A percentile compares a stretch with the other conserved stretches of the same genome.
phyloP scores from a whole-genome alignment of 2,113 vertebrate species.

The Melospiza georgiana region DNA sequence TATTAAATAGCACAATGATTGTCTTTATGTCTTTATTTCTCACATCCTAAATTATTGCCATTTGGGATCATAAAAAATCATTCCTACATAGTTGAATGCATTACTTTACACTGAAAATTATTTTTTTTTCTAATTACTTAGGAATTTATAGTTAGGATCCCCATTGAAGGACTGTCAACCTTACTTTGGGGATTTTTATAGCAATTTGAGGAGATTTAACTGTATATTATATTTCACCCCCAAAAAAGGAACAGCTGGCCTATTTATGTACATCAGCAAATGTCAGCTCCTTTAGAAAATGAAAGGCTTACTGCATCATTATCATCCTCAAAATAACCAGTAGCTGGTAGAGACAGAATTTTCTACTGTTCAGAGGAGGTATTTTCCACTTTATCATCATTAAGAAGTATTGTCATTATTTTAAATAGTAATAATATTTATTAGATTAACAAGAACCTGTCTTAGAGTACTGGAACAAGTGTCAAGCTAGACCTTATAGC shows the following conservation, averaged over 20 bases:
- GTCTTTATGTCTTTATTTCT: slow-evolving; percentile 58
- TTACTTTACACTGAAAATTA: background rate
- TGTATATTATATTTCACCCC: background rate
- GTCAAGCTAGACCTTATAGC: background rate
- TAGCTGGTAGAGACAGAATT: background rate
- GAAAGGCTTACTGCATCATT: background rate
- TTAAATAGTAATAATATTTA: background rate
- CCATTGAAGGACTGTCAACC: background rate
- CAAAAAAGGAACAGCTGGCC: slow-evolving; percentile 34
- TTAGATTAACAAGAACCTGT: background rate
- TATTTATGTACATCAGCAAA: slow-evolving; percentile 15
- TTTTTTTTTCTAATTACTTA: slow-evolving; percentile 5
- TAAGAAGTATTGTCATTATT: background rate
- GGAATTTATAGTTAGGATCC: background rate
- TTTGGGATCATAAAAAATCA: background rate
- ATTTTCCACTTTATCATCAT: background rate
- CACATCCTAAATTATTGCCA: slow-evolving; percentile 16
- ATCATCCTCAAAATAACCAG: background rate
- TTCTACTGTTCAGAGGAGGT: background rate
- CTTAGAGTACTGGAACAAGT: background rate
- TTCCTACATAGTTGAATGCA: background rate
- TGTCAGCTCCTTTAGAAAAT: background rate
- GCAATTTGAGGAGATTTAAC: background rate
- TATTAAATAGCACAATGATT: slow-evolving; percentile 54
- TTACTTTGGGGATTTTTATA: background rate